Base-by-base conservation (phyloP, 2,113 vertebrate species). In the Cnemophilus loriae region DNA sequence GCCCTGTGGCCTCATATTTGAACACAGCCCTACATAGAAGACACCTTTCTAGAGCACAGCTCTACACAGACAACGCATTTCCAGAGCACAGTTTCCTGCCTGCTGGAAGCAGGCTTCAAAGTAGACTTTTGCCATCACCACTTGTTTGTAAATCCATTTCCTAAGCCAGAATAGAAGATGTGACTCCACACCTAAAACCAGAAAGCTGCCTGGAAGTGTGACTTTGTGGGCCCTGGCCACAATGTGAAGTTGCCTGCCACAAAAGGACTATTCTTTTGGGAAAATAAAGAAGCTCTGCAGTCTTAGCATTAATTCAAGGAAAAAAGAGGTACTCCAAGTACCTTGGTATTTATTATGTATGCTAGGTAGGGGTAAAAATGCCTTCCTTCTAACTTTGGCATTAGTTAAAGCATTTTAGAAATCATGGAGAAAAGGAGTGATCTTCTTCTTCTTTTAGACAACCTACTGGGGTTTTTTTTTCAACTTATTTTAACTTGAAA, bases 61-160 rank as follows among this genome's bases (percentile, higher is more conserved):
- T 10, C 21, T 26, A 44, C 16, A 4, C 0, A n/a, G 30, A 16
- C 14, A 50, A 53, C 1, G 1, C 9, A 11, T 35, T 53, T 75
- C 83, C 33, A 53, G 52, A 75, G 15, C 0, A 46, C 28, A 60
- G 22, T 11, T 71, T 64, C 33, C 63, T 68, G 49, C 28, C 23
- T 64, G n/a, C 18, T 79, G 49, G 70, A 82, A 95, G 26, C 15
- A 90, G n/a, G 32, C 16, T 73, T 70, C 53, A 69, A 67, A 39
- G 35, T 10, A 56, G 44, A 18, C 24, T 46, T 82, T 28, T 37
- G 30, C 15, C 13, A 2, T 9, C 21, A 3, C 28, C 41, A 4
- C 35, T 59, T 82, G 21, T 46, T 75, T 82, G 33, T 30, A 85
- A 64, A 83, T 46, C 39, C 26, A 19, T 74, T 85, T 79, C 53